Evolutionary conservation across 2,888 invertebrate species (phyloP).

Genomic region (Galeopsomyia nigrocyanea): DNA sequence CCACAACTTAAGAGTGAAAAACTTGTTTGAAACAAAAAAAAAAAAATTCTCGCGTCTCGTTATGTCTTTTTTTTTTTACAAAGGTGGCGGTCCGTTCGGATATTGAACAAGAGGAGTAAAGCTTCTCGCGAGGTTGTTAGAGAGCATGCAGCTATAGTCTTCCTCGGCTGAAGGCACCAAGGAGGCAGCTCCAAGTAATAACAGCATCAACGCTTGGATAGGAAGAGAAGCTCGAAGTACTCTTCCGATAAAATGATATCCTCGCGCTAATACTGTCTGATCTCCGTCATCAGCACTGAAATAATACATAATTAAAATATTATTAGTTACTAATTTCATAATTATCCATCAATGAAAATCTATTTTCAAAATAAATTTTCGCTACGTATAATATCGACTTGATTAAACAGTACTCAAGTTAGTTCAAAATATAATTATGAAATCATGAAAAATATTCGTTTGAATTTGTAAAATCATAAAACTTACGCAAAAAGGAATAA

Average conservation of each 20-base stretch:
- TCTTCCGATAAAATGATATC: constrained; percentile 88
- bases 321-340: background rate
- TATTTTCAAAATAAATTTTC: too few relatives aligned
- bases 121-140: constrained; percentile 85
- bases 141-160: constrained; percentile 87
- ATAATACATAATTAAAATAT: constrained; percentile 50
- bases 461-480: constrained; percentile 6
- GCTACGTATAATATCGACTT: too few relatives aligned
- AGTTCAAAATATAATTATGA: too few relatives aligned
- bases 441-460: background rate
- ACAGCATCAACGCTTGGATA: constrained; percentile 93
- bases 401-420: too few relatives aligned
- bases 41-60: background rate
- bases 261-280: constrained; percentile 78
- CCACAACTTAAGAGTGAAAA: background rate
- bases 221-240: constrained; percentile 93
- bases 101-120: constrained; percentile 92
- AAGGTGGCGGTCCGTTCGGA: constrained; percentile 94
- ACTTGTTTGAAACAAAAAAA: background rate
- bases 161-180: constrained; percentile 90
- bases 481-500: too few relatives aligned
- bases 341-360: too few relatives aligned
- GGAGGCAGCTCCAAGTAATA: constrained; percentile 93
- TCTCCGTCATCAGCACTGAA: constrained; percentile 71
- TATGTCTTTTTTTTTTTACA: constrained; percentile 70